A percentile compares a stretch with the other conserved stretches of the same genome.
These are phyloP conservation scores for Meloidogyne floridensis DNA, from an alignment of 1,140 invertebrate genomes.

Conservation along the genomic window DNA sequence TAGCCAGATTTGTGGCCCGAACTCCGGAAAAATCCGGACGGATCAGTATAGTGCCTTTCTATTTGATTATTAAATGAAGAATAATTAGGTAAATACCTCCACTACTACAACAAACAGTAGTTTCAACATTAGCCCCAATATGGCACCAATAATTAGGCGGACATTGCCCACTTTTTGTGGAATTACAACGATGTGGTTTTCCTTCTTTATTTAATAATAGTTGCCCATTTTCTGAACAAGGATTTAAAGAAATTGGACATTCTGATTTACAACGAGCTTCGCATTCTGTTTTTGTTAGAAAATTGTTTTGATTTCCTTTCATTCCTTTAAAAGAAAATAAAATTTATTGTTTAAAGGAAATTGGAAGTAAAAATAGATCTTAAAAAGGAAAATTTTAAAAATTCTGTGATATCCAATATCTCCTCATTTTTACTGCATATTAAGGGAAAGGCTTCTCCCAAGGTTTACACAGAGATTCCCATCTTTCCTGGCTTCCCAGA, in stretches of 20 bases:
- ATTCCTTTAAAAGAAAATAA: conserved; percentile 32
- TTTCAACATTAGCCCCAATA: conserved; percentile 56
- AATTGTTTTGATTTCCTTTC: conserved; percentile 61
- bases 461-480: not conserved
- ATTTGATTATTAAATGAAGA: not conserved
- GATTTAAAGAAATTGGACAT: conserved; percentile 43
- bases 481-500: conserved; percentile 8
- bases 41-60: too few relatives aligned
- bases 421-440: too few relatives aligned
- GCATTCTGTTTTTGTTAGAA: conserved; percentile 46
- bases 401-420: too few relatives aligned
- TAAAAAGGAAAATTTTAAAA: too few relatives aligned
- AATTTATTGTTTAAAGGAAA: not conserved
- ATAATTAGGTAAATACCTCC: conserved; percentile 25
- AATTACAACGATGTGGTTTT: conserved; percentile 52
- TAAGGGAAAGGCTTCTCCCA: too few relatives aligned
- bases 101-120: conserved; percentile 62
- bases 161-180: conserved; percentile 49
- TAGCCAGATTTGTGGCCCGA: too few relatives aligned
- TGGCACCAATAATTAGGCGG: conserved; percentile 63
- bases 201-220: conserved; percentile 54
- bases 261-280: conserved; percentile 47
- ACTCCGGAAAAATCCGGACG: too few relatives aligned
- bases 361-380: too few relatives aligned
- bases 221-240: conserved; percentile 57